A percentile compares a stretch with the other conserved stretches of the same genome.
These are phyloP conservation scores for Tachina lurida DNA, from an alignment of 2,888 invertebrate genomes.

Conservation along the genomic window DNA sequence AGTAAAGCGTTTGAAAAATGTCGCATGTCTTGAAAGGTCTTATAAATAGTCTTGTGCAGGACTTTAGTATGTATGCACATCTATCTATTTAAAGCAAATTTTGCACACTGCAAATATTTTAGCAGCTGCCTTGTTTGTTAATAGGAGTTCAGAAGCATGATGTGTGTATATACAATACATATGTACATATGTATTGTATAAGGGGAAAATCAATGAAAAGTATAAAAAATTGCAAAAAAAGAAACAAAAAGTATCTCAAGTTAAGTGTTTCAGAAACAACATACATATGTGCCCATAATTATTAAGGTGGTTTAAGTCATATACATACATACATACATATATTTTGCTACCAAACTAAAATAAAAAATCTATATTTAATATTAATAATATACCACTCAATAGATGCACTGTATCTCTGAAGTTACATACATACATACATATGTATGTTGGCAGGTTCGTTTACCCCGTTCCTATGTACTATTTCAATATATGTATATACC, in stretches of 20 bases:
- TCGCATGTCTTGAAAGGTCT: too few species aligned
- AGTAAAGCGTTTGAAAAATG: too few species aligned
- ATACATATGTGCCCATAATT: background rate
- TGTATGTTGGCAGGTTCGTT: slow-evolving; percentile 54
- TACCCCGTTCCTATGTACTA: slow-evolving; percentile 51
- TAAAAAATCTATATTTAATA: too few species aligned
- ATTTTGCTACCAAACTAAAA: too few species aligned
- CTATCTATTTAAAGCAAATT: slow-evolving; percentile 35
- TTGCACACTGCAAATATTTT: slow-evolving; percentile 47
- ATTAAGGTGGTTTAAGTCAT: too few species aligned
- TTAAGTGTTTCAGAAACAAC: slow-evolving; percentile 53
- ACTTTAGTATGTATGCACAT: too few species aligned
- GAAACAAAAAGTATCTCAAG: slow-evolving; percentile 55
- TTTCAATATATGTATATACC: background rate
- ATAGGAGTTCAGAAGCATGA: slow-evolving; percentile 47
- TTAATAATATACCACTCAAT: too few species aligned
- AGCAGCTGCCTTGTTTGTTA: slow-evolving; percentile 45
- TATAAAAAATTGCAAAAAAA: slow-evolving; percentile 27
- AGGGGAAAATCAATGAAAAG: slow-evolving; percentile 60
- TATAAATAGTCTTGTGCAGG: too few species aligned
- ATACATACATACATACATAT: too few species aligned
- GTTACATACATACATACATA: background rate
- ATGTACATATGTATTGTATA: background rate
- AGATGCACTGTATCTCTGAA: slow-evolving; percentile 22
- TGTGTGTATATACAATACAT: background rate